Percentiles rank a stretch among this genome's conserved stretches.
These are phyloP conservation scores for Fopius arisanus DNA, from an alignment of 1,140 invertebrate genomes.

Conservation along the genomic window DNA sequence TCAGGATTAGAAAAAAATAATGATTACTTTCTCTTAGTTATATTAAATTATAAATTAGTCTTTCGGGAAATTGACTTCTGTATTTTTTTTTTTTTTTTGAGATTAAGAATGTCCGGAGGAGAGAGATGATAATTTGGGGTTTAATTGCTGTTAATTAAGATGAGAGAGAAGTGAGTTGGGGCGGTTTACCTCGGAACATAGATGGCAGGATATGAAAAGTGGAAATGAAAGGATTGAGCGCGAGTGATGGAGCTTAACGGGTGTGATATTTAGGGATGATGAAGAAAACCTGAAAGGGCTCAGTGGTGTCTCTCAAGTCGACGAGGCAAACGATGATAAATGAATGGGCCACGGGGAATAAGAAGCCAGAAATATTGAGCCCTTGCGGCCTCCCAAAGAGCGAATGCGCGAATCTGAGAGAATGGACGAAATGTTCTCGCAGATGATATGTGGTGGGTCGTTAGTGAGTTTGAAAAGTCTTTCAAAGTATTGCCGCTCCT, in stretches of 20 bases:
- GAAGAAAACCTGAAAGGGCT: background rate
- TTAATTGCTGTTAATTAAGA: slow-evolving; percentile 2
- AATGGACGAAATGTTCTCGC: background rate
- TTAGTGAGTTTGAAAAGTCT: background rate
- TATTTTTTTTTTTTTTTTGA: background rate
- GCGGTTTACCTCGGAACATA: no score
- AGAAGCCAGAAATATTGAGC: slow-evolving; percentile 4
- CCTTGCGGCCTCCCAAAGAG: background rate
- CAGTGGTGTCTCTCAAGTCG: background rate
- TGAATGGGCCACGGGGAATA: slow-evolving; percentile 8
- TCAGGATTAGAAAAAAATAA: no score
- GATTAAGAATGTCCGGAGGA: background rate
- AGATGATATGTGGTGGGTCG: background rate
- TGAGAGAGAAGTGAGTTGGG: background rate
- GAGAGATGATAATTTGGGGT: background rate
- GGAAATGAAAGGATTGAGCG: background rate
- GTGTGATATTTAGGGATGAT: background rate
- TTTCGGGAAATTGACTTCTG: background rate
- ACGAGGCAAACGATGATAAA: slow-evolving; percentile 19
- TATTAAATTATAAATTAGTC: background rate
- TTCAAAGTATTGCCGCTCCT: no score
- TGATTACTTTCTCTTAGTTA: no score
- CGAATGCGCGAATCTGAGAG: background rate
- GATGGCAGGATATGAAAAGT: background rate
- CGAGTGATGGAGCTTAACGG: background rate